Conservation (phyloP, 1,140 invertebrate species). For the Drosophila sechellia region DNA sequence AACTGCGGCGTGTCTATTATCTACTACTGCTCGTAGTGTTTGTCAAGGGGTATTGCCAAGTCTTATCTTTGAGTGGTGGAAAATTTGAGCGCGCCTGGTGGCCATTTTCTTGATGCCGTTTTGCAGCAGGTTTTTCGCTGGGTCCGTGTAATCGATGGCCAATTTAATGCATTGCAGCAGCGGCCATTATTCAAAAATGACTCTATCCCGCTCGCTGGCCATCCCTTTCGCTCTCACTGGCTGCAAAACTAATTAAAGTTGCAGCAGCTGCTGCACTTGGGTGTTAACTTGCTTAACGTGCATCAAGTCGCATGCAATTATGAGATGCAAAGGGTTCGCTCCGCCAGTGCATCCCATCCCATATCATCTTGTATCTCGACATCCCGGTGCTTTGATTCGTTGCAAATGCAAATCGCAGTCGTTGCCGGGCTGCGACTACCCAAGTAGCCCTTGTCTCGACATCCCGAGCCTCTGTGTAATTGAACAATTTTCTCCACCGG, state of each 20-base stretch:
- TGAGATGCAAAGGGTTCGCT: conserved; percentile 37
- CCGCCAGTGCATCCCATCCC: conserved; percentile 7
- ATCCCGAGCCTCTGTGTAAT: conserved; percentile 62
- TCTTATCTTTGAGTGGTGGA: conserved; percentile 59
- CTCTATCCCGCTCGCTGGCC: conserved; percentile 28
- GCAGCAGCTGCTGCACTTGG: conserved; percentile 55
- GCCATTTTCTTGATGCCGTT: conserved; percentile 54
- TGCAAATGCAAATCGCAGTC: conserved; percentile 69
- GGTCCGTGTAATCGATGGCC: conserved; percentile 46
- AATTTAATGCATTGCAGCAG: conserved; percentile 71
- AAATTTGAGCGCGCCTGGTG: conserved; percentile 53
- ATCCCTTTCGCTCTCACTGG: conserved; percentile 7
- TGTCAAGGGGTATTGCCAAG: conserved; percentile 12
- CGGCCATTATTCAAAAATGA: conserved; percentile 72
- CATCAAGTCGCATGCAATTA: conserved; percentile 76
- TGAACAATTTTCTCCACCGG: conserved; percentile 77
- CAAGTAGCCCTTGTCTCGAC: conserved; percentile 27
- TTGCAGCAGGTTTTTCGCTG: conserved; percentile 6
- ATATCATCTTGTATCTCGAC: neutral
- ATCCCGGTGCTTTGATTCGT: conserved; percentile 62
- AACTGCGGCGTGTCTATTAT: conserved; percentile 8
- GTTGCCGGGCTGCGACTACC: conserved; percentile 7
- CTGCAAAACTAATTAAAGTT: conserved; percentile 70
- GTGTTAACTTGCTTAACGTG: conserved; percentile 81
- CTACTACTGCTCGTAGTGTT: conserved; percentile 24